These are phyloP conservation scores for Aphidoletes aphidimyza DNA, from an alignment of 2,888 invertebrate genomes.

Conservation along the genomic window DNA sequence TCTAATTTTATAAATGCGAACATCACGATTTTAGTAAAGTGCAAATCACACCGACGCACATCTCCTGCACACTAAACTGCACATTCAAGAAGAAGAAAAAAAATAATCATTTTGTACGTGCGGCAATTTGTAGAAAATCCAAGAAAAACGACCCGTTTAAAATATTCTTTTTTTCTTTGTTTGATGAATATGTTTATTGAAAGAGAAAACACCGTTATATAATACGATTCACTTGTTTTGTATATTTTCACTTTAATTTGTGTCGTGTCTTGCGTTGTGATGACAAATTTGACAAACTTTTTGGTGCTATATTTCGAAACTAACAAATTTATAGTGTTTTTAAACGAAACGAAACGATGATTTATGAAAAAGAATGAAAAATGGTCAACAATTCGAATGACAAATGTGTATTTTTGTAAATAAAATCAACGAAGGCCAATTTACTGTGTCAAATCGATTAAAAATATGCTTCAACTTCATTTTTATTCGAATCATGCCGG, in stretches of 20 bases:
- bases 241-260: not conserved
- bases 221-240: not conserved
- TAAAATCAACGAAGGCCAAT: not conserved
- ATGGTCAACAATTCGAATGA: not conserved
- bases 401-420: not conserved
- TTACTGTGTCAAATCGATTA: constrained; percentile 57
- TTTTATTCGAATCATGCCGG: constrained; percentile 84
- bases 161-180: no score
- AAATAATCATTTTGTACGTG: not conserved
- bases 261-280: not conserved
- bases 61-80: no score
- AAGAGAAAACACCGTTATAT: not conserved
- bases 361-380: no score
- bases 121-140: not conserved
- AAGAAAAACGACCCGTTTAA: not conserved
- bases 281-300: not conserved
- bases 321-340: not conserved
- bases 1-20: constrained; percentile 13
- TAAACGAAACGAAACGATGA: no score
- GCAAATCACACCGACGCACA: constrained; percentile 21
- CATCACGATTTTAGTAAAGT: not conserved
- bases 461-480: constrained; percentile 82
- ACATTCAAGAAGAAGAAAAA: no score
- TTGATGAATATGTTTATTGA: constrained; percentile 16
- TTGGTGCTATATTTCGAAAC: constrained; percentile 1